Base-by-base conservation (phyloP, 2,888 invertebrate genomes). In the Octonoba sinensis region DNA sequence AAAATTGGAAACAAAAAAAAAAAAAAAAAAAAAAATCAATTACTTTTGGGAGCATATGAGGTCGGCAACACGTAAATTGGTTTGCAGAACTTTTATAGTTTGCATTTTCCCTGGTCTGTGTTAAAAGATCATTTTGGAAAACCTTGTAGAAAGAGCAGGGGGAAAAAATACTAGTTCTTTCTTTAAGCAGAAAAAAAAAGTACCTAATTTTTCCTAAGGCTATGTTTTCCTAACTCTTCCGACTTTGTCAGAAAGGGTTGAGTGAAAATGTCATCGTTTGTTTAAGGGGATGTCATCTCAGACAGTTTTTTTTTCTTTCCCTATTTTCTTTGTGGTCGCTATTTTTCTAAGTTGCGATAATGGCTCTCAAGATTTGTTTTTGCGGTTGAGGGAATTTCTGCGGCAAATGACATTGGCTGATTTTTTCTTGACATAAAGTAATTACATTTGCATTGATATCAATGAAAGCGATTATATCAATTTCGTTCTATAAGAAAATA, bases 231-330 rank as follows among this genome's bases (percentile, higher is more conserved):
- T 79, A 79, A 60, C 79, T 76, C 27, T 27, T 54, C 54, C 69
- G 69, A 69, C 69, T 73, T 73, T 62, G 49, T 20, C 46, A 72
- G 64, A 77, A 73, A 79, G 79, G 73, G 73, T 79, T 79, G 73
- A 73, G 72, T 60, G 72, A 79, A 79, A 79, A 79, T 79, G 79
- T 79, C 79, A 79, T 60, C 51, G 79, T 79, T 79, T 79, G 73
- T 71, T 79, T 79, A 79, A 73, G 79, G 69, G 69, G 49, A 16
- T 13, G 51, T 27, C 64, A 54, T 46, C n/a, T 8, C 49, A 16
- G 64, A 64, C 51, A 15, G 16, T 59, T 59, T 67, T 66, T 67
- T 36, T 27, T 56, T 56, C 24, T 51, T 22, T 60, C 59, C 20
- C 15, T 60, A 49, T 11, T 75, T 44, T 69, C 46, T 51, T 62